These are phyloP conservation scores for Tipula helvola DNA, from an alignment of 2,888 invertebrate species.

Conservation along the genomic window DNA sequence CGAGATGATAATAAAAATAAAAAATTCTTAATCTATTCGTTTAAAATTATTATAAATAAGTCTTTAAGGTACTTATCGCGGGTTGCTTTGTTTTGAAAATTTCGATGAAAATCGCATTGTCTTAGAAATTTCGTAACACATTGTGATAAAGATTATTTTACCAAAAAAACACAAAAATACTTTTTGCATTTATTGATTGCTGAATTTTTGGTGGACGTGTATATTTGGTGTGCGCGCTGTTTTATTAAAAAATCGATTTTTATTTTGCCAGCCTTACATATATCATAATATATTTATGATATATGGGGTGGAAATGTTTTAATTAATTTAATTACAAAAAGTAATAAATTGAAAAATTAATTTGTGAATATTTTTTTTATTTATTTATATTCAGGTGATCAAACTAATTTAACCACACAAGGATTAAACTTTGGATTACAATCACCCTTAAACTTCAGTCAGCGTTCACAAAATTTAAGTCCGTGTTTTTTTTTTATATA, in stretches of 20 bases:
- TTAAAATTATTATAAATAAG: not conserved
- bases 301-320: not conserved
- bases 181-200: not conserved
- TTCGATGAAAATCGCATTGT: not conserved
- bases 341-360: not conserved
- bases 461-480: not conserved
- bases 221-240: not conserved
- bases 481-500: not conserved
- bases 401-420: constrained; percentile 5
- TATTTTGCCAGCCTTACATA: not conserved
- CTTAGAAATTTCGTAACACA: not conserved
- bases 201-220: not conserved
- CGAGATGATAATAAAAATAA: not conserved
- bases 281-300: not conserved
- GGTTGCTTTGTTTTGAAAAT: not conserved
- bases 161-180: not conserved
- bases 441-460: not conserved
- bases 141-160: not conserved
- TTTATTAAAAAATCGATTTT: not conserved
- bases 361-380: not conserved
- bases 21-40: not conserved
- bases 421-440: constrained; percentile 7
- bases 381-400: not conserved
- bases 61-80: not conserved
- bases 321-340: not conserved